Percentiles rank a stretch among this genome's conserved stretches.
phyloP scores from a whole-genome alignment of 1,140 invertebrate genomes.

The Dolichoris vasculosae region DNA sequence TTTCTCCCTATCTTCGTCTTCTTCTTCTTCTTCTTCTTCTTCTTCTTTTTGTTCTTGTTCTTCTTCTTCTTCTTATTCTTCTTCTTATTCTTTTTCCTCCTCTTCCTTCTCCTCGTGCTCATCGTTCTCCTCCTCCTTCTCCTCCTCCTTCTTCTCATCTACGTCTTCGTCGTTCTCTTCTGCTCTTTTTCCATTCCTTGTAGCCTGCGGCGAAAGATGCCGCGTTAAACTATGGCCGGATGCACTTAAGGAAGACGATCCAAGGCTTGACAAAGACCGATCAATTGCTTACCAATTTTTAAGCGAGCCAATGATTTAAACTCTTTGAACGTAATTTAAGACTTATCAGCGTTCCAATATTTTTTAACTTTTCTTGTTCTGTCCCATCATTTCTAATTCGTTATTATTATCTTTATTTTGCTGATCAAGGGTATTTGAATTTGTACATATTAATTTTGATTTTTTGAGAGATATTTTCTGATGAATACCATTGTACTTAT shows the following conservation, averaged over 20 bases:
- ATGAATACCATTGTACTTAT: no score
- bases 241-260: conserved; percentile 33
- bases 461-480: neutral
- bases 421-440: neutral
- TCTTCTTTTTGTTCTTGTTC: neutral
- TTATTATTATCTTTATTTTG: neutral
- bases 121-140: neutral
- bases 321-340: neutral
- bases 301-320: neutral
- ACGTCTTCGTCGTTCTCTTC: neutral
- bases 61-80: conserved; percentile 48
- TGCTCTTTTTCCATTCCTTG: conserved; percentile 37
- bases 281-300: conserved; percentile 9
- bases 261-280: neutral
- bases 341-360: neutral
- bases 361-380: neutral
- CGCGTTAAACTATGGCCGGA: conserved; percentile 41
- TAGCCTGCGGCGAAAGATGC: conserved; percentile 8
- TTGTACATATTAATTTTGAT: neutral
- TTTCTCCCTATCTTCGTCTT: conserved; percentile 52
- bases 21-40: conserved; percentile 22
- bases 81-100: neutral
- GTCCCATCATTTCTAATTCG: neutral
- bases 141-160: neutral
- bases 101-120: conserved; percentile 37